phyloP scores from a whole-genome alignment of 2,113 vertebrate species.

The Microcebus griseorufus region DNA sequence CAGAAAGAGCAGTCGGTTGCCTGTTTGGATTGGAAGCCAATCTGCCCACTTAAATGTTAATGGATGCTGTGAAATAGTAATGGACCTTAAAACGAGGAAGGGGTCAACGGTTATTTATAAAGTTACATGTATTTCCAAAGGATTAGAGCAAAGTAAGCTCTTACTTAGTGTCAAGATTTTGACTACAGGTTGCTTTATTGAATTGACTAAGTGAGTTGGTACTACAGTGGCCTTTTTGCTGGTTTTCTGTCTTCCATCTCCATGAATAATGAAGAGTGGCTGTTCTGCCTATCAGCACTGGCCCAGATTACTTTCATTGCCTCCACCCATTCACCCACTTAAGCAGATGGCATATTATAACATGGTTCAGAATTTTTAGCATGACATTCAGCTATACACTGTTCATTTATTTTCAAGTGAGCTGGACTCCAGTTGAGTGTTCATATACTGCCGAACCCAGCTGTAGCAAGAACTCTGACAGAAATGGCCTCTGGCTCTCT shows the following conservation, averaged over 20 bases:
- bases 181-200: neutral
- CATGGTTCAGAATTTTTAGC: neutral
- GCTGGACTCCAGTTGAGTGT: neutral
- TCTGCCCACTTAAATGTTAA: neutral
- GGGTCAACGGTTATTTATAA: neutral
- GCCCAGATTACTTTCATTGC: neutral
- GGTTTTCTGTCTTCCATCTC: slow-evolving; percentile 12
- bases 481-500: neutral
- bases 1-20: neutral
- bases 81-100: fast-evolving
- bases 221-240: neutral
- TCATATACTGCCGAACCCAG: neutral
- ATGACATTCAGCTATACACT: neutral
- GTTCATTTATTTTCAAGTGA: slow-evolving; percentile 40
- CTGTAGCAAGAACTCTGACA: neutral
- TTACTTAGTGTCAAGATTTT: neutral
- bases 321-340: neutral
- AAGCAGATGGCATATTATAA: neutral
- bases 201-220: slow-evolving; percentile 30
- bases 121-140: neutral
- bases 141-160: neutral
- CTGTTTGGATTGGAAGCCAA: neutral
- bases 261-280: neutral
- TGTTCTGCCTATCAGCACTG: neutral
- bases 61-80: slow-evolving; percentile 21